phyloP scores from a whole-genome alignment of 2,888 invertebrate genomes.

The Cantharis rustica region DNA sequence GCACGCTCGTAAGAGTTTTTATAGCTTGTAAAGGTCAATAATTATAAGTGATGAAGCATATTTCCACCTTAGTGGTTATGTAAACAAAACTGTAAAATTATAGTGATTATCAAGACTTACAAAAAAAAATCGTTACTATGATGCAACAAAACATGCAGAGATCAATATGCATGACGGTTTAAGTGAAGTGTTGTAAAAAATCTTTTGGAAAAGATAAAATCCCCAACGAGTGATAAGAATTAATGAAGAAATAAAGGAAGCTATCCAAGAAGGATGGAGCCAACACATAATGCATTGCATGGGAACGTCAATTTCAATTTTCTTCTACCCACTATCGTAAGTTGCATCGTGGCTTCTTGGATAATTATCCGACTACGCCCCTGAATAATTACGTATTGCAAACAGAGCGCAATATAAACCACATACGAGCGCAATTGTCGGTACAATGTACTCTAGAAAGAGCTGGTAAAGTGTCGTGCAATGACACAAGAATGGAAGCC shows the following conservation, averaged over 20 bases:
- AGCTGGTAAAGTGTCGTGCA: constrained; percentile 15
- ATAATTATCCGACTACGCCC: not conserved
- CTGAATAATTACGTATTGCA: not conserved
- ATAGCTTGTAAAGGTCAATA: not conserved
- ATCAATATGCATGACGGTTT: not conserved
- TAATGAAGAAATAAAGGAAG: not conserved
- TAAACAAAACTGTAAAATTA: not conserved
- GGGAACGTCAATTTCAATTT: not conserved
- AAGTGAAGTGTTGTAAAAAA: not conserved
- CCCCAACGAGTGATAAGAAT: not conserved
- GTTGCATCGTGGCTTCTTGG: not conserved
- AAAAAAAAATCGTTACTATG: not conserved
- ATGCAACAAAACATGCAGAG: not conserved
- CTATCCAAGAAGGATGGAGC: not conserved
- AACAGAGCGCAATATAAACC: not conserved
- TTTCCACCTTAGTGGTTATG: not conserved
- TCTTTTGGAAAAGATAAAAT: not conserved
- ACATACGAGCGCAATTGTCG: constrained; percentile 5
- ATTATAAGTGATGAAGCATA: not conserved
- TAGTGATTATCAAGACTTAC: not conserved
- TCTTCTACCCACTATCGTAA: not conserved
- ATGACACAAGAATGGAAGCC: constrained; percentile 18
- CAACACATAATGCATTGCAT: not conserved
- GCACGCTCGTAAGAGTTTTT: not conserved
- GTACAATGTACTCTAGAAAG: not conserved